Evolutionary conservation across 2,113 vertebrate species (phyloP), one percentile per base, ranked within the genome.

Genomic region (Plecotus auritus): DNA sequence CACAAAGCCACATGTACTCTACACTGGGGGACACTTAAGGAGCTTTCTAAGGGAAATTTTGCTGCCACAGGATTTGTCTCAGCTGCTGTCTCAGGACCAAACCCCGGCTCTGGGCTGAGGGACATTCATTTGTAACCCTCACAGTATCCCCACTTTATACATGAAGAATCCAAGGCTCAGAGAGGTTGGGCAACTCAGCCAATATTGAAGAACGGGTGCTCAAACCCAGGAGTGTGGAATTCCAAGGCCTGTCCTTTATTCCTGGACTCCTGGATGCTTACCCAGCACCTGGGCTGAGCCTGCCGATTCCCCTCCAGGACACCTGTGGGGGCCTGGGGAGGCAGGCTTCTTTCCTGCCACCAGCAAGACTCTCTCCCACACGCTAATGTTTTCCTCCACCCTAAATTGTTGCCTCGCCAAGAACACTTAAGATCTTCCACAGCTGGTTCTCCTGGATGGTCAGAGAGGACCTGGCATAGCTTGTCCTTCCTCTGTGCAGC

Each of bases 311-410:
- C 22, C 20, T 37, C 9, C 6, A 7, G 59, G 47, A 80, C 0
- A 3, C 4, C 0, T 0, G 0, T 51, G 4, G 35, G 30, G 35
- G 9, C 2, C 2, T 35, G 2, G n/a, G 16, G 66, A 45, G 9
- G 56, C 14, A 0, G 66, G 51, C 30, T 47, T 23, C 32, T 16
- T 32, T n/a, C 66, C 42, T 28, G 77, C 37, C 37, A 1, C 13
- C 35, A 23, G 37, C 4, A 4, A 30, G n/a, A 14, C 18, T 42
- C 67, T 45, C 35, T 20, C 32, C 37, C 7, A 17, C 0, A 0
- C 1, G 5, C n/a, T 47, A 87, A 10, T 32, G 0, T 13, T 37
- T 49, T 18, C 70, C 67, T 85, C 72, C 35, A 37, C 8, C 20
- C 49, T 80, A 85, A 95, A 13, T 0, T 8, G 54, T 20, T 66